Percentiles rank a stretch among this genome's conserved stretches.
phyloP scores from a whole-genome alignment of 2,113 vertebrate genomes.

The Arenaria interpres region DNA sequence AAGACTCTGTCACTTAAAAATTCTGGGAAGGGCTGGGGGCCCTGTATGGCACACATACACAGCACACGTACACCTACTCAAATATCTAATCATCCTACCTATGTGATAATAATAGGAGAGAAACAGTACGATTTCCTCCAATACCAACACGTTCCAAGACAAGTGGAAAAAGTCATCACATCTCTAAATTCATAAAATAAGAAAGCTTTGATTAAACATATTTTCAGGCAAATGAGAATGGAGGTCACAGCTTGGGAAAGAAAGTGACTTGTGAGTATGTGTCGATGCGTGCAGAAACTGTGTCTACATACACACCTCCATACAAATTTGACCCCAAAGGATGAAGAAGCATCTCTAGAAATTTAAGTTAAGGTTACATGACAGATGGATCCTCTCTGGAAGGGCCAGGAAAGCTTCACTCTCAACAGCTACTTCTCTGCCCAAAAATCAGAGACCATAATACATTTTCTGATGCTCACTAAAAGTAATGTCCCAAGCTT shows the following conservation, averaged over 20 bases:
- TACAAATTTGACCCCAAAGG: not conserved
- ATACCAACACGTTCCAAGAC: not conserved
- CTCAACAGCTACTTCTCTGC: not conserved
- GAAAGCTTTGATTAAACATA: not conserved
- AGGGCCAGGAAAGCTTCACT: not conserved
- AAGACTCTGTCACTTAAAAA: not conserved
- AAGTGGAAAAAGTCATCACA: not conserved
- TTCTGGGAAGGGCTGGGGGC: not conserved
- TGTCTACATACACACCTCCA: not conserved
- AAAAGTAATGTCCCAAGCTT: not conserved
- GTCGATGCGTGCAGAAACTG: not conserved
- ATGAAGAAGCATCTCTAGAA: not conserved
- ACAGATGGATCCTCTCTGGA: not conserved
- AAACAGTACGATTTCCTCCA: not conserved
- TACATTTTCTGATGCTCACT: not conserved
- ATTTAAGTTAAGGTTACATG: not conserved
- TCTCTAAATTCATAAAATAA: not conserved
- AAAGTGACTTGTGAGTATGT: rapidly evolving
- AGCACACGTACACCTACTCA: not conserved
- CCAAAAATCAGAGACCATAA: not conserved
- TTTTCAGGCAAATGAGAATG: not conserved
- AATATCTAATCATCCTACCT: not conserved
- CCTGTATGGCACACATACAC: not conserved
- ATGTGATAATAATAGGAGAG: not conserved
- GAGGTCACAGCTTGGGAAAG: not conserved